phyloP scores from a whole-genome alignment of 2,797 vertebrate genomes.

The Sebastes taczanowskii region DNA sequence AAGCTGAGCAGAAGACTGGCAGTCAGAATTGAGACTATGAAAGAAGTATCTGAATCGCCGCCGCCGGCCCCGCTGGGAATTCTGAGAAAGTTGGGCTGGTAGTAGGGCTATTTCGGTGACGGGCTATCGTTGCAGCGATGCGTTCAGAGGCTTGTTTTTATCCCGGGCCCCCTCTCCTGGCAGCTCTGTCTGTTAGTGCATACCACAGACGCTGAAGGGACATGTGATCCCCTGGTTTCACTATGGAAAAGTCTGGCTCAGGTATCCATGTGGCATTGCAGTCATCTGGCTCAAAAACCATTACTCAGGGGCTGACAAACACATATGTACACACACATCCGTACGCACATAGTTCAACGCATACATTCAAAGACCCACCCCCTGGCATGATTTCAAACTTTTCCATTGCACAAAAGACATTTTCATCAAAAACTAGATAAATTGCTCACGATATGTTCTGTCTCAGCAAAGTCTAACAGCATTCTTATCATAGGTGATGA shows the following conservation, averaged over 20 bases:
- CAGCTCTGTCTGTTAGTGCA: constrained; percentile 60
- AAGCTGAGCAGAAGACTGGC: constrained; percentile 49
- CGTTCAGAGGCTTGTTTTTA: constrained; percentile 51
- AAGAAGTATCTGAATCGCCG: constrained; percentile 40
- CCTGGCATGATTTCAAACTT: neutral
- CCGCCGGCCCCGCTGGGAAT: constrained; percentile 27
- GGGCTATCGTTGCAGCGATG: constrained; percentile 37
- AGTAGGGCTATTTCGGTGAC: constrained; percentile 61
- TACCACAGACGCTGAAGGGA: constrained; percentile 60
- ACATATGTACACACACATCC: constrained; percentile 14
- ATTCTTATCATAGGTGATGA: constrained; percentile 11
- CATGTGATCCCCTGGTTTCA: constrained; percentile 56
- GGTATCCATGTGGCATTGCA: constrained; percentile 63
- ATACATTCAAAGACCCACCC: neutral
- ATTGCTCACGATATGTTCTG: neutral
- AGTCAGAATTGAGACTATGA: constrained; percentile 50
- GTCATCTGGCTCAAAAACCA: constrained; percentile 68
- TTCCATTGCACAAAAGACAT: neutral
- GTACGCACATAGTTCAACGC: neutral
- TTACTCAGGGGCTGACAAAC: constrained; percentile 64
- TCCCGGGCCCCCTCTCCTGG: constrained; percentile 31
- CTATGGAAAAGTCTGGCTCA: constrained; percentile 69
- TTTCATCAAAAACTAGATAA: neutral
- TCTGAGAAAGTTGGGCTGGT: constrained; percentile 55
- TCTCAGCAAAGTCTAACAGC: neutral